These are phyloP conservation scores for Palythoa grandiflora DNA, from an alignment of 92 coral and sea anemone species.

Conservation along the genomic window DNA sequence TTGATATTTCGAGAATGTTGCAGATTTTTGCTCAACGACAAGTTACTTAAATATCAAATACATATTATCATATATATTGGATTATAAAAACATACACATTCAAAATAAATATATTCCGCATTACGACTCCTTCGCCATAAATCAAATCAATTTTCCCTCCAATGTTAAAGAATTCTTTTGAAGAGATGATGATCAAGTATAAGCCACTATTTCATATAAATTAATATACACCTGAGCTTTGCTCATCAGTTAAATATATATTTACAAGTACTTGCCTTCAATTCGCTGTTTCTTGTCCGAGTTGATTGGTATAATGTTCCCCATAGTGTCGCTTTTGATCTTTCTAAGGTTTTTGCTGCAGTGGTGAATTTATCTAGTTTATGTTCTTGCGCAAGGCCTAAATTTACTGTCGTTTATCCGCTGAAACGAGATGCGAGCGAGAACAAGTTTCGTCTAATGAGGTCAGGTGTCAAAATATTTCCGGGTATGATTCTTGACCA, in stretches of 20 bases:
- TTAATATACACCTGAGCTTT: no score
- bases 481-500: not conserved
- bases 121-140: no score
- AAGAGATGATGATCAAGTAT: no score
- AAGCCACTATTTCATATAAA: no score
- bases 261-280: constrained; percentile 67
- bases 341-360: not conserved
- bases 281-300: constrained; percentile 77
- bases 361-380: not conserved
- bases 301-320: constrained; percentile 83
- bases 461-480: not conserved
- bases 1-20: no score
- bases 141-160: no score
- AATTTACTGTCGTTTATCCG: not conserved
- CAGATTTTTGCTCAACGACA: no score
- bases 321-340: constrained; percentile 56
- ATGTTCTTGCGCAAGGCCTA: constrained; percentile 1
- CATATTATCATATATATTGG: no score
- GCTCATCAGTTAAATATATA: not conserved
- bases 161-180: no score
- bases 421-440: constrained; percentile 18
- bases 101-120: no score
- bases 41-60: no score
- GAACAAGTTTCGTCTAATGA: not conserved
- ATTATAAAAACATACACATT: no score